A percentile compares a stretch with the other conserved stretches of the same genome.
Conservation (phyloP, 2,113 vertebrate species). For the Lycocorax pyrrhopterus region DNA sequence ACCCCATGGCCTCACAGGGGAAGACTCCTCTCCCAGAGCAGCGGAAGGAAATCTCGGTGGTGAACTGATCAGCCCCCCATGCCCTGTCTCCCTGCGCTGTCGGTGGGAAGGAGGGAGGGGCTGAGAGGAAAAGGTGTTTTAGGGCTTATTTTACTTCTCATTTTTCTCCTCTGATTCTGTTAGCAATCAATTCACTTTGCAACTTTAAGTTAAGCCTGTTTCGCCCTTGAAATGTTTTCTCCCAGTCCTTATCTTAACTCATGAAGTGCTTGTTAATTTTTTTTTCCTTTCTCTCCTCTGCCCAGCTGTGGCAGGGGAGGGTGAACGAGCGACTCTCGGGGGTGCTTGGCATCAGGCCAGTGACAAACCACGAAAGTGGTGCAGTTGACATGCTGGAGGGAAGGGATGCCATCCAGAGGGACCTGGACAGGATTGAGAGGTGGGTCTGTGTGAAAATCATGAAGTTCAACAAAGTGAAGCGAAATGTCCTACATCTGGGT, state of each 20-base stretch:
- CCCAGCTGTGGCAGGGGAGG: not conserved
- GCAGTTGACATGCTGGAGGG: no score
- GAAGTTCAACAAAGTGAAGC: not conserved
- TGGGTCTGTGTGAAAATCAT: not conserved
- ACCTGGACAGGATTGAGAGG: not conserved
- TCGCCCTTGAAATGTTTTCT: not conserved
- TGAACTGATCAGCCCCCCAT: not conserved
- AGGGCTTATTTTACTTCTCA: not conserved
- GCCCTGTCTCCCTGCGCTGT: not conserved
- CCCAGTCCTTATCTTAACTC: not conserved
- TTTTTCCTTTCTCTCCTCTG: not conserved
- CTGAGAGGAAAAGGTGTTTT: not conserved
- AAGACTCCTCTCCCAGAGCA: not conserved
- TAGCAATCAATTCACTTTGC: not conserved
- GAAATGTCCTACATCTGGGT: not conserved
- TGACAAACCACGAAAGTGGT: not conserved
- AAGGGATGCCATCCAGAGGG: not conserved
- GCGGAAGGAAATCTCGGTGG: rapidly evolving
- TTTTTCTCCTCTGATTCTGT: not conserved
- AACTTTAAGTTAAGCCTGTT: not conserved
- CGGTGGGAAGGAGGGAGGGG: not conserved
- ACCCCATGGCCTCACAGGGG: no score
- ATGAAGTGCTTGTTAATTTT: not conserved
- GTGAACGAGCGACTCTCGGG: not conserved
- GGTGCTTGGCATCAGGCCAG: not conserved